phyloP scores from a whole-genome alignment of 1,140 invertebrate genomes.

The Eriosoma lanigerum region DNA sequence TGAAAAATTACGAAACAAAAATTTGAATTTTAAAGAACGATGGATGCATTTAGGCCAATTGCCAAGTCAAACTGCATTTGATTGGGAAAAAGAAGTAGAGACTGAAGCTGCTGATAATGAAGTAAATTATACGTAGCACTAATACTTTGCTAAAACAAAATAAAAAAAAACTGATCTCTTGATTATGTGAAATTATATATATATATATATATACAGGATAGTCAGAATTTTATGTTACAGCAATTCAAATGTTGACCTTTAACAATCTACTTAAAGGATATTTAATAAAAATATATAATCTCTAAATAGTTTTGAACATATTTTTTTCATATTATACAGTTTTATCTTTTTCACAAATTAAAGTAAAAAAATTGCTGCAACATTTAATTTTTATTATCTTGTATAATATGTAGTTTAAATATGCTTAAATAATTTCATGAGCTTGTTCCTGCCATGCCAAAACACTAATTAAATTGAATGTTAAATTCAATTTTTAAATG shows the following conservation, averaged over 20 bases:
- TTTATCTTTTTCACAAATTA: too few relatives aligned
- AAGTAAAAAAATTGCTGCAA: too few relatives aligned
- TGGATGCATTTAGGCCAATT: constrained; percentile 78
- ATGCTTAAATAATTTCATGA: neutral
- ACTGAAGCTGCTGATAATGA: constrained; percentile 62
- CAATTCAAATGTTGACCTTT: too few relatives aligned
- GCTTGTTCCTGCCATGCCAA: constrained; percentile 26
- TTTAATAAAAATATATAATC: too few relatives aligned
- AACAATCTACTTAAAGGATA: too few relatives aligned
- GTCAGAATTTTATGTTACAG: too few relatives aligned
- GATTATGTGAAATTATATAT: neutral
- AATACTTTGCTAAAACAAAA: neutral
- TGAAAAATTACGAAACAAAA: constrained; percentile 74
- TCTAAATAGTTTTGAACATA: too few relatives aligned
- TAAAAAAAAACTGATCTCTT: neutral
- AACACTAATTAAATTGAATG: constrained; percentile 1
- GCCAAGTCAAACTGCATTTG: constrained; percentile 76
- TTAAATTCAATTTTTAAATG: too few relatives aligned
- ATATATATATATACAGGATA: neutral
- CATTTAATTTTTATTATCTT: too few relatives aligned
- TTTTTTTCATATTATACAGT: too few relatives aligned
- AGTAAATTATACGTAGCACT: constrained; percentile 48
- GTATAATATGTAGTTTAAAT: neutral
- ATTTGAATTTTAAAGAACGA: constrained; percentile 76
- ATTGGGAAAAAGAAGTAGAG: constrained; percentile 81